A percentile compares a stretch with the other conserved stretches of the same genome.
Evolutionary conservation across 2,797 vertebrate species (phyloP).

Genomic region (Merluccius polli): DNA sequence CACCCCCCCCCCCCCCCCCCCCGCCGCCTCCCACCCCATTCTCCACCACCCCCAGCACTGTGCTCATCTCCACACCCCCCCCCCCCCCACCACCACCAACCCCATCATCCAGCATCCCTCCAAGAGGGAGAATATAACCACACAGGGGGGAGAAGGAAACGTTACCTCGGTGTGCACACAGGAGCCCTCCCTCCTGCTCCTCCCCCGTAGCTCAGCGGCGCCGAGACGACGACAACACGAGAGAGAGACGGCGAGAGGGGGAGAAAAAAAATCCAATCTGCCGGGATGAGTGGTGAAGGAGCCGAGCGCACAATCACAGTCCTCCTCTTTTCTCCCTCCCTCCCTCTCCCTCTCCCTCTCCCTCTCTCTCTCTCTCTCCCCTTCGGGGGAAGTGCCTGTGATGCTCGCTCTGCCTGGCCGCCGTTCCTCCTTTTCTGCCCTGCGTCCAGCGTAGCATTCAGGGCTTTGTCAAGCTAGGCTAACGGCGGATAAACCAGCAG

Average conservation of each 20-base stretch:
- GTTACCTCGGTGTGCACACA: slow-evolving; percentile 55
- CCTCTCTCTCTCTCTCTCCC: slow-evolving; percentile 24
- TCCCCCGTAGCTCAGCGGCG: slow-evolving; percentile 43
- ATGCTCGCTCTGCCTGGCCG: slow-evolving; percentile 14
- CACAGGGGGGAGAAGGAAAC: not conserved
- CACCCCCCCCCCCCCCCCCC: slow-evolving; percentile 28
- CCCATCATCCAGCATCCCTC: slow-evolving; percentile 8
- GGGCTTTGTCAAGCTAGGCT: slow-evolving; percentile 77
- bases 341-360: slow-evolving; percentile 16
- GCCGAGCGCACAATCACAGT: slow-evolving; percentile 43
- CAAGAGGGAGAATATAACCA: slow-evolving; percentile 44
- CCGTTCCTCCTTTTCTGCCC: slow-evolving; percentile 52
- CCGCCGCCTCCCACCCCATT: slow-evolving; percentile 11
- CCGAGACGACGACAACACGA: slow-evolving; percentile 37
- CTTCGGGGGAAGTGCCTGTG: slow-evolving; percentile 49
- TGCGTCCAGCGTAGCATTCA: slow-evolving; percentile 67
- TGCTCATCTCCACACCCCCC: slow-evolving; percentile 45
- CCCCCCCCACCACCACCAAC: slow-evolving; percentile 36
- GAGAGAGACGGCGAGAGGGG: not conserved
- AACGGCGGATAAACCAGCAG: slow-evolving; percentile 78
- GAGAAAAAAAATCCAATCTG: slow-evolving; percentile 58
- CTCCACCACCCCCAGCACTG: slow-evolving; percentile 23
- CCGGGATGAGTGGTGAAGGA: slow-evolving; percentile 34
- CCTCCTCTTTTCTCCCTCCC: slow-evolving; percentile 7
- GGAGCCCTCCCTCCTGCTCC: slow-evolving; percentile 25